A percentile compares a stretch with the other conserved stretches of the same genome.
These are phyloP conservation scores for Conger conger DNA, from an alignment of 2,113 vertebrate genomes.

Conservation along the genomic window DNA sequence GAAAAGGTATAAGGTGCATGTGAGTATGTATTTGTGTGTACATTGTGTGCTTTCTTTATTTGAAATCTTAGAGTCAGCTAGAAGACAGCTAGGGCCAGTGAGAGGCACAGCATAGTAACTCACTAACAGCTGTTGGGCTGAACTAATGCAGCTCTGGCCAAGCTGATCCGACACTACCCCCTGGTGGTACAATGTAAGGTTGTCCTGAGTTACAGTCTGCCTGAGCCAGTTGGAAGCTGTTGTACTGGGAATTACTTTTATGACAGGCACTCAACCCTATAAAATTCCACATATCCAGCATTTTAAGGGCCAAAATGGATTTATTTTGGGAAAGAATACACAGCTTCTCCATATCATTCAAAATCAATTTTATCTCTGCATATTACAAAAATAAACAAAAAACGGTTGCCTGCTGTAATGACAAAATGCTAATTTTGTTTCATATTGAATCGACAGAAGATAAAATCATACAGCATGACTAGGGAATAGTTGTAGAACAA, in stretches of 20 bases:
- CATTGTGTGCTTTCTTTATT: slow-evolving; percentile 5
- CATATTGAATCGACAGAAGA: too few relatives aligned
- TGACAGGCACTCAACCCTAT: neutral
- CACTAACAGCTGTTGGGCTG: too few relatives aligned
- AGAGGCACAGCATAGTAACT: too few relatives aligned
- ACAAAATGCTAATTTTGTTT: too few relatives aligned
- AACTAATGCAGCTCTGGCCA: too few relatives aligned
- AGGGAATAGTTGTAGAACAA: too few relatives aligned
- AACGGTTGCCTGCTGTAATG: too few relatives aligned
- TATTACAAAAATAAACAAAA: neutral
- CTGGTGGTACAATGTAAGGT: neutral
- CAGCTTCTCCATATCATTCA: too few relatives aligned
- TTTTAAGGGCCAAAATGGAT: neutral
- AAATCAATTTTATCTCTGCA: too few relatives aligned
- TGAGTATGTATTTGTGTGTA: slow-evolving; percentile 15
- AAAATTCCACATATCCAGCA: neutral
- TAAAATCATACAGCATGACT: too few relatives aligned
- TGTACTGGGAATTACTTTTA: neutral
- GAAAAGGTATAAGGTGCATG: slow-evolving; percentile 3
- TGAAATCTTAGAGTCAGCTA: too few relatives aligned
- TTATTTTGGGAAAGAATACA: neutral
- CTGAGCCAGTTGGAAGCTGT: neutral
- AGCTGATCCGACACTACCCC: neutral
- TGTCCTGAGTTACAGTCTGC: neutral
- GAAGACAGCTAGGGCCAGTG: too few relatives aligned